These are phyloP conservation scores for Oreohelix idahoensis DNA, from an alignment of 1,140 invertebrate genomes.

Conservation along the genomic window DNA sequence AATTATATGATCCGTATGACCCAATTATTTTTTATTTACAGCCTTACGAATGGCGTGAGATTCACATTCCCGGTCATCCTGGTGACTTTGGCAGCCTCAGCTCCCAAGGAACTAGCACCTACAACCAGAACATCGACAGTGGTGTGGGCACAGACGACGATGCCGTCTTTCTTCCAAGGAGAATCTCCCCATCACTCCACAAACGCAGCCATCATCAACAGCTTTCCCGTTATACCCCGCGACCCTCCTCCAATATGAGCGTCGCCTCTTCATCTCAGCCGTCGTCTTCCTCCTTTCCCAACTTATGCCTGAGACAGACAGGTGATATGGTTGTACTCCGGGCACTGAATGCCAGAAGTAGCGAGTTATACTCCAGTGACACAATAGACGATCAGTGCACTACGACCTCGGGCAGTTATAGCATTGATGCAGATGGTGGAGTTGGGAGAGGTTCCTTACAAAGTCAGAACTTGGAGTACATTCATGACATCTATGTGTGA, in stretches of 20 bases:
- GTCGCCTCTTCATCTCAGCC: slow-evolving; percentile 35
- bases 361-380: slow-evolving; percentile 39
- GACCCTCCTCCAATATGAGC: slow-evolving; percentile 33
- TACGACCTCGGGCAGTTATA: slow-evolving; percentile 47
- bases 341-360: slow-evolving; percentile 37
- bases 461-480: neutral
- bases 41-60: slow-evolving; percentile 47
- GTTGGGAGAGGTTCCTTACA: neutral
- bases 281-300: slow-evolving; percentile 37
- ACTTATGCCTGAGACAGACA: slow-evolving; percentile 31
- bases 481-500: slow-evolving; percentile 45
- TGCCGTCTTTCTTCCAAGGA: slow-evolving; percentile 21
- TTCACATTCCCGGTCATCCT: slow-evolving; percentile 41
- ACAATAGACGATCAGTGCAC: slow-evolving; percentile 46
- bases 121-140: slow-evolving; percentile 39
- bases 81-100: slow-evolving; percentile 44
- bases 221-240: neutral
- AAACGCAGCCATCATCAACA: neutral
- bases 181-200: neutral
- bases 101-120: slow-evolving; percentile 31
- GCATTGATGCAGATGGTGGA: slow-evolving; percentile 20
- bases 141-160: slow-evolving; percentile 45
- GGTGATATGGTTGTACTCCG: slow-evolving; percentile 40
- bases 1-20: no score
- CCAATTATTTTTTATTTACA: slow-evolving; percentile 17